Conservation (phyloP, 2,888 invertebrate genomes). For the Marronus borbonicus region DNA sequence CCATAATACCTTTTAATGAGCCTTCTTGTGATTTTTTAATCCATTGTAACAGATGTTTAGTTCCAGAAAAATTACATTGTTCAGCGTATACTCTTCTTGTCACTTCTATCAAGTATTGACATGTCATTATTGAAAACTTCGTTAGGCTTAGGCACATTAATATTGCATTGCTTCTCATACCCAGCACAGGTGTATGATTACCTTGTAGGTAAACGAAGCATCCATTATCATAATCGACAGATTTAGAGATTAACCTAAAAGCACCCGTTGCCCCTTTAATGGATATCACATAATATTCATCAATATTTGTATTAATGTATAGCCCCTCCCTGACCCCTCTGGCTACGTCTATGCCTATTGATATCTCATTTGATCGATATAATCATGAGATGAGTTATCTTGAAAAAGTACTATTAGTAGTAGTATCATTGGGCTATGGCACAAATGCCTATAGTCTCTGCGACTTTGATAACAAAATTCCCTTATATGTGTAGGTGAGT, state of each 20-base stretch:
- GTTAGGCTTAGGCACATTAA: constrained; percentile 75
- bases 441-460: no score
- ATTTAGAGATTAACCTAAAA: constrained; percentile 87
- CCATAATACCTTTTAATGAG: constrained; percentile 88
- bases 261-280: constrained; percentile 95
- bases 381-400: constrained; percentile 80
- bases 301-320: constrained; percentile 79
- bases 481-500: no score
- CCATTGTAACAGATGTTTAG: constrained; percentile 87
- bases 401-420: constrained; percentile 59
- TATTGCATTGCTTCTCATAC: constrained; percentile 86
- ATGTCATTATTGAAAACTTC: constrained; percentile 68
- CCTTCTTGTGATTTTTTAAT: constrained; percentile 78
- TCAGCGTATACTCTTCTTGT: constrained; percentile 76
- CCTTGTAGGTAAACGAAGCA: constrained; percentile 87
- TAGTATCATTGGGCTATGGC: no score
- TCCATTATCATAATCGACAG: constrained; percentile 80
- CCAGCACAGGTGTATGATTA: constrained; percentile 96
- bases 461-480: no score
- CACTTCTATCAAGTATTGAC: background rate
- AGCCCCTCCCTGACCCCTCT: no score
- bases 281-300: constrained; percentile 91
- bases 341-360: constrained; percentile 74
- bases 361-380: constrained; percentile 87
- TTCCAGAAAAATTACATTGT: constrained; percentile 95